phyloP scores from a whole-genome alignment of 1,140 invertebrate genomes.

The Pseudomyrmex concolor region DNA sequence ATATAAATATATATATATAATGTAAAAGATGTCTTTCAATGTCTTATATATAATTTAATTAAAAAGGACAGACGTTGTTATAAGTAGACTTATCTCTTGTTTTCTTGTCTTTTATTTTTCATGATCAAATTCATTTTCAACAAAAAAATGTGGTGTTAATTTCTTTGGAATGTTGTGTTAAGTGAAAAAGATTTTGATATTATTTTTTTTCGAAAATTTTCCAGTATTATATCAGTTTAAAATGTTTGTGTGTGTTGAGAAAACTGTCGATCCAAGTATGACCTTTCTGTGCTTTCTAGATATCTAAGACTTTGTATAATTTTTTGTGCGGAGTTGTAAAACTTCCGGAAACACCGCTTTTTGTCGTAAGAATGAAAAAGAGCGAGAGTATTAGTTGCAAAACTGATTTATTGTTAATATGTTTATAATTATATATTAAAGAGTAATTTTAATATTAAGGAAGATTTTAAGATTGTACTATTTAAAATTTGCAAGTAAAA shows the following conservation, averaged over 20 bases:
- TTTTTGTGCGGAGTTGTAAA: background rate
- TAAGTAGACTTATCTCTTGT: slow-evolving; percentile 34
- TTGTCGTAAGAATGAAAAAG: background rate
- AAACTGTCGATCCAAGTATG: slow-evolving; percentile 58
- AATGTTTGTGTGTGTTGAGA: slow-evolving; percentile 6
- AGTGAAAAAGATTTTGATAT: background rate
- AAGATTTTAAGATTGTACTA: no score
- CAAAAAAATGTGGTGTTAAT: background rate
- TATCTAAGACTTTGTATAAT: slow-evolving; percentile 35
- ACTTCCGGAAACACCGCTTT: background rate
- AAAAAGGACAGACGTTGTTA: background rate
- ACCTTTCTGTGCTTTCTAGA: slow-evolving; percentile 39
- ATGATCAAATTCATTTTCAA: background rate
- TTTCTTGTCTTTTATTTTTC: background rate
- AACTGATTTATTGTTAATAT: background rate
- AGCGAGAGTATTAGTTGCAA: background rate
- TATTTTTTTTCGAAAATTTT: background rate
- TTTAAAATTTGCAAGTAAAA: no score
- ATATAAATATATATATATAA: no score
- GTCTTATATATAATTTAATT: slow-evolving; percentile 2
- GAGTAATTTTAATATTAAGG: no score
- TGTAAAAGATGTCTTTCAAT: background rate
- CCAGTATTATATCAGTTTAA: slow-evolving; percentile 12
- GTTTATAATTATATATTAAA: no score
- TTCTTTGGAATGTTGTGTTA: slow-evolving; percentile 2